Base-by-base conservation (phyloP, 2,888 invertebrate species). In the Troides oblongomaculatus region DNA sequence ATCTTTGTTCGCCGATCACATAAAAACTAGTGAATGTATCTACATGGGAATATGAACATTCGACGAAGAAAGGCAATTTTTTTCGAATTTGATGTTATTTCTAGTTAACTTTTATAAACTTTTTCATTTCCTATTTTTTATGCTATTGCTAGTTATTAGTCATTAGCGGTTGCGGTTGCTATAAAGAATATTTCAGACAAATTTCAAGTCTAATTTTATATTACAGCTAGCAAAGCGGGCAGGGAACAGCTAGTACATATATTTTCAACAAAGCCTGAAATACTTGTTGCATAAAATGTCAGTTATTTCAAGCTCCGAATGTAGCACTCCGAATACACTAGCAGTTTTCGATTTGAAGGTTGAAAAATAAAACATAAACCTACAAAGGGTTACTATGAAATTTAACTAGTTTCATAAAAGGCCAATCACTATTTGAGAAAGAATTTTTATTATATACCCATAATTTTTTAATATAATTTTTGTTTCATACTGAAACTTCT, bases 321-420 rank as follows among this genome's bases (percentile, higher is more conserved):
- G 12, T 25, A 17, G 5, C 14, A 36, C 60, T 14, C 36, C 36
- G 21, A 46, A 46, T 23, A 23, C 23, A 23, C 12, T 46, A 23
- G 21, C 23, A 46, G n/a, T 3, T 62, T 56, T n/a, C 56, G n/a
- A 18, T 36, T 30, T 39, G 7, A 39, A 60, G 30, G 18, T 60
- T 60, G 18, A 2, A n/a, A 25, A 60, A 60, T 60, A 60, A 36
- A 30, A 30, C 30, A 39, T 39, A 39, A n/a, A 60, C 36, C 58
- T 62, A 72, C 69, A 66, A 30, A 70, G 72, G 73, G 72, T 72
- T 73, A 75, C 68, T 71, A 64, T 73, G 78, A 74, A 79, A 78
- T 79, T 77, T 78, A 79, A 79, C 79, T 79, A 79, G 72, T 72
- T 69, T 69, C 73, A 74, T 75, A 77, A 73, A 74, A 71, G 73